Base-by-base conservation (phyloP, 2,113 vertebrate species). In the Megatriorchis doriae region DNA sequence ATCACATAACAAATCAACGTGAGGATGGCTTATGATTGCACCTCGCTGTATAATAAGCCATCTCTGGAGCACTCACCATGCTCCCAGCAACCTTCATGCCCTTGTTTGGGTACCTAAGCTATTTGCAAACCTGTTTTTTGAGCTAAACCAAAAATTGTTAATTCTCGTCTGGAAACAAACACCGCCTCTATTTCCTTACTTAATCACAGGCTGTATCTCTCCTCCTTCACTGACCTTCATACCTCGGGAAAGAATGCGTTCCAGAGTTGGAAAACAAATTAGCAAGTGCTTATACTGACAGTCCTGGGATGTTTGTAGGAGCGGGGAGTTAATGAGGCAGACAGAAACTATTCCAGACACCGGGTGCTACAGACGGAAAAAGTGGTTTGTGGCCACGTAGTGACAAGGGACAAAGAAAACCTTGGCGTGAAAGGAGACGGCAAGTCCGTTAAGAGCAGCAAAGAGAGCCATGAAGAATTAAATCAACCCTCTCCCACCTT, bases 171-270 rank as follows among this genome's bases (percentile, higher is more conserved):
- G 21, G 61, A 67, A 91, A 23, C 2, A 3, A 65, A 15, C 7
- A 7, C 27, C 12, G 8, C 19, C 19, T 63, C 18, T 47, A 11
- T 63, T 84, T 92, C 26, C 73, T 61, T 18, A 5, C 40, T 77
- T 58, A 81, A 45, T 91, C 84, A 65, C 40, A 80, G 73, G 67
- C 50, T 86, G 13, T 4, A 40, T 55, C 67, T 87, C 58, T 50
- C 58, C 74, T 96, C 67, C 58, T 68, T 56, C 11, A 0, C 56
- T 93, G 93, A 95, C 93, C 93, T 96, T 91, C 94, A 94, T 89
- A 72, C 88, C 87, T 90, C 2, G 32, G 81, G 75, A 88, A 93
- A 70, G 67, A 95, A 97, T 26, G 74, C 29, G 58, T 58, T 77
- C 66, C 66, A 4, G 58, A 93, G 78, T 22, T 42, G 42, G 66